Conservation (phyloP, 2,113 vertebrate genomes). For the Neofelis nebulosa region DNA sequence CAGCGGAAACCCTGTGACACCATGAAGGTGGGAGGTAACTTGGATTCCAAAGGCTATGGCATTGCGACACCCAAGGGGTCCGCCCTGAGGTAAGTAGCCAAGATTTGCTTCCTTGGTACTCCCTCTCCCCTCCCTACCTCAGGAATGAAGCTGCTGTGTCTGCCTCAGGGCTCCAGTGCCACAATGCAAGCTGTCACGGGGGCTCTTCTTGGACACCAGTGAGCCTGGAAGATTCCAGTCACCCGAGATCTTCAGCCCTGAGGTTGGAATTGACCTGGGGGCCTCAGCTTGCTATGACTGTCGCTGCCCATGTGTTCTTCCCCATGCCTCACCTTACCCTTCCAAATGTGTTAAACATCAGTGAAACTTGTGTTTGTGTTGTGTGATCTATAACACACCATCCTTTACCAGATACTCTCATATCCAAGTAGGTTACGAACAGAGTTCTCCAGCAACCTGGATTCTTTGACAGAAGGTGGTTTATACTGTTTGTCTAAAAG, state of each 20-base stretch:
- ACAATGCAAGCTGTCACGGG: neutral
- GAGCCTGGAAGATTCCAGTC: constrained; percentile 60
- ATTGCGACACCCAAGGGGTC: constrained; percentile 99
- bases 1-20: constrained; percentile 98
- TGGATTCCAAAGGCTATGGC: constrained; percentile 99
- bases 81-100: constrained; percentile 93
- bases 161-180: constrained; percentile 31
- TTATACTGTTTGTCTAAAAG: constrained; percentile 58
- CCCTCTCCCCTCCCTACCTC: constrained; percentile 64
- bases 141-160: constrained; percentile 58
- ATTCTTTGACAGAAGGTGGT: constrained; percentile 46
- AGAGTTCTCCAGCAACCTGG: constrained; percentile 25
- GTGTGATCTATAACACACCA: neutral
- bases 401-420: neutral
- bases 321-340: neutral
- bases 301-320: constrained; percentile 57
- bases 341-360: constrained; percentile 13
- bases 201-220: constrained; percentile 41
- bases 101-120: constrained; percentile 73
- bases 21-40: constrained; percentile 99
- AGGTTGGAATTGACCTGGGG: constrained; percentile 76
- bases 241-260: constrained; percentile 71
- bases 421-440: neutral
- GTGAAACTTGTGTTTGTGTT: constrained; percentile 18
- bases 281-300: constrained; percentile 77